Percentiles rank a stretch among this genome's conserved stretches.
Evolutionary conservation across 2,113 vertebrate species (phyloP).

Genomic region (Alligator sinensis): DNA sequence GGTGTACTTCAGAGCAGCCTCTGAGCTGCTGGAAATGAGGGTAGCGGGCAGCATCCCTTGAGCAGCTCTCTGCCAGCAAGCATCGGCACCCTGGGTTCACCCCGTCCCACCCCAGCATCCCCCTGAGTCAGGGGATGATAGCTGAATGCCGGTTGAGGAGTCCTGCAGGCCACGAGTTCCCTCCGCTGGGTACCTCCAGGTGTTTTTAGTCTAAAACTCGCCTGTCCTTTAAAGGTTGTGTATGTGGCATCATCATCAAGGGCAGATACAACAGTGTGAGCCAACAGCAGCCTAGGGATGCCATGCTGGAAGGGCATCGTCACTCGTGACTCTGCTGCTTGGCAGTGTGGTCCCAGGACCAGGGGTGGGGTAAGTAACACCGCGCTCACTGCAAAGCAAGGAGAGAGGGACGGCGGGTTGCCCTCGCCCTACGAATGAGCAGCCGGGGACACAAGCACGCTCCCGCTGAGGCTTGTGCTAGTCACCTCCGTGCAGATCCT

Average conservation of each 20-base stretch:
- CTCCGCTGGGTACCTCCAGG: background rate
- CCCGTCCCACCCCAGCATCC: background rate
- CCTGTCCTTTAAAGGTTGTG: background rate
- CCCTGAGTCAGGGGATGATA: background rate
- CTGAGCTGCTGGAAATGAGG: background rate
- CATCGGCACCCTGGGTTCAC: background rate
- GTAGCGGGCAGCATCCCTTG: no score
- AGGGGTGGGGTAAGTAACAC: rapidly evolving
- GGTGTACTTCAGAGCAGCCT: background rate
- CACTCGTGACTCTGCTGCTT: background rate
- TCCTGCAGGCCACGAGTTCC: no score
- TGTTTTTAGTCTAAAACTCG: background rate
- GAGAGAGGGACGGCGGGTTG: background rate
- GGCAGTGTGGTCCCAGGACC: background rate
- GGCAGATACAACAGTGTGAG: background rate
- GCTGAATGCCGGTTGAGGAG: background rate
- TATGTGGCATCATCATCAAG: background rate
- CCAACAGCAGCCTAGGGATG: no score
- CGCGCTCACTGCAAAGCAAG: background rate
- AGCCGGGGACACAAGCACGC: rapidly evolving
- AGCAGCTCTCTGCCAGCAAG: background rate
- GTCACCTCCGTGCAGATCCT: background rate
- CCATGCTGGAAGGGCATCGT: no score
- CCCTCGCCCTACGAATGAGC: background rate
- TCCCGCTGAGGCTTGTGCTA: background rate